Percentiles rank a stretch among this genome's conserved stretches.
These are phyloP conservation scores for Drosophila nr. fundita DNA, from an alignment of 2,888 invertebrate species.

Conservation along the genomic window DNA sequence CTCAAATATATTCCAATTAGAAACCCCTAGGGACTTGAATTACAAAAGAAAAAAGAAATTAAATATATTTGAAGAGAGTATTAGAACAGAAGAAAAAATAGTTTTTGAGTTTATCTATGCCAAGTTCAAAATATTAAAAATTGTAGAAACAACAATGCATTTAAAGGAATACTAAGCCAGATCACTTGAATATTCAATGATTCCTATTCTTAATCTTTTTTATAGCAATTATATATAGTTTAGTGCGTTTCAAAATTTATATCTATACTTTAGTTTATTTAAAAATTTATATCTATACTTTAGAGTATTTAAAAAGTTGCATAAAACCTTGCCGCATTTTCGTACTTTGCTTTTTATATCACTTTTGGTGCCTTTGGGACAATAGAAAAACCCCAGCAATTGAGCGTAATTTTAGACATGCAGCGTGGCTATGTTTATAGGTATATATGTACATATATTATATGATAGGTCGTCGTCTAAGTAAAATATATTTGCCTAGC, in stretches of 20 bases:
- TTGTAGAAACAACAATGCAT: background rate
- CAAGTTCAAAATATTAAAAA: background rate
- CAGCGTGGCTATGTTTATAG: slow-evolving; percentile 19
- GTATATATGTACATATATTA: slow-evolving; percentile 1
- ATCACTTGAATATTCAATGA: background rate
- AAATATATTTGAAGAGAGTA: background rate
- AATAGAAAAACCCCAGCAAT: slow-evolving; percentile 28
- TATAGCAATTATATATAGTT: background rate
- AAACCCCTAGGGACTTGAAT: too few relatives aligned
- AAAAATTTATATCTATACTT: background rate
- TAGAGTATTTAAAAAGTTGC: slow-evolving; percentile 24
- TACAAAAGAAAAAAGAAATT: background rate
- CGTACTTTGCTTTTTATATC: slow-evolving; percentile 6
- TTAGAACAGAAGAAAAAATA: background rate
- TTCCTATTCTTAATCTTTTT: background rate
- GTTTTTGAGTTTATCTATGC: background rate
- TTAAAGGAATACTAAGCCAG: background rate
- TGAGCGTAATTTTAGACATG: slow-evolving; percentile 67
- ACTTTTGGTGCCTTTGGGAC: slow-evolving; percentile 19
- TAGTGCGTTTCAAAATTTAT: too few relatives aligned
- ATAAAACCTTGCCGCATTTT: background rate
- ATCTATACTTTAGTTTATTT: background rate
- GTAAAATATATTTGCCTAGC: slow-evolving; percentile 49
- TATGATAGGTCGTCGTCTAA: slow-evolving; percentile 4
- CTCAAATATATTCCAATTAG: background rate